Evolutionary conservation across 2,888 invertebrate species (phyloP).

Genomic region (Teleiodes luculella): DNA sequence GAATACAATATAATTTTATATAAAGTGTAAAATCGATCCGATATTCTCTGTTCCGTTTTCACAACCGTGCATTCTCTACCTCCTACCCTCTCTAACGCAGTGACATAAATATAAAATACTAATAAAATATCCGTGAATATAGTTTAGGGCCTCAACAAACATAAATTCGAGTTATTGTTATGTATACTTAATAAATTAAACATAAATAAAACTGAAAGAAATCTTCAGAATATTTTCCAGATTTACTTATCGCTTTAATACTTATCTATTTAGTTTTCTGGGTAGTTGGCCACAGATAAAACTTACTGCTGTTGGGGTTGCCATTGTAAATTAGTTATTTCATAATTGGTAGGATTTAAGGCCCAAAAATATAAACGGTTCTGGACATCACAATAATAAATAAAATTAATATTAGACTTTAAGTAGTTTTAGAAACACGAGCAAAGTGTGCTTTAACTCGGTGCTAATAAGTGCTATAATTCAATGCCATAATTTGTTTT

Average conservation of each 20-base stretch:
- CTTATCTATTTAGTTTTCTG: too few relatives aligned
- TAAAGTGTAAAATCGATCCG: conserved; percentile 12
- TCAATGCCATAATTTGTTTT: too few relatives aligned
- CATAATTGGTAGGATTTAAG: background rate
- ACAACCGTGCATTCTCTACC: conserved; percentile 23
- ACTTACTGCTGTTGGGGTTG: background rate
- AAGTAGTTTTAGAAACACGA: background rate
- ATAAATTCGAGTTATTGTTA: too few relatives aligned
- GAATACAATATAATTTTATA: background rate
- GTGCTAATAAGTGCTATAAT: background rate
- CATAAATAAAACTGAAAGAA: too few relatives aligned
- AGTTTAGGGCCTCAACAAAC: too few relatives aligned
- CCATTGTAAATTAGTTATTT: background rate
- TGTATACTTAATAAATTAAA: too few relatives aligned
- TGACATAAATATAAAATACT: background rate
- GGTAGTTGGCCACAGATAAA: background rate
- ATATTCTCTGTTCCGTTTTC: conserved; percentile 20
- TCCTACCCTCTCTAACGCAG: background rate
- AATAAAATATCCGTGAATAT: background rate
- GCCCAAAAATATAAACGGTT: background rate
- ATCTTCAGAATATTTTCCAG: too few relatives aligned
- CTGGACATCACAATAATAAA: background rate
- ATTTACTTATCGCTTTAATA: too few relatives aligned
- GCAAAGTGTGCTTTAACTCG: background rate
- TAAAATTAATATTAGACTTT: background rate